A percentile compares a stretch with the other conserved stretches of the same genome.
Evolutionary conservation across 2,113 vertebrate genomes (phyloP).

Genomic region (Beaufortia kweichowensis): DNA sequence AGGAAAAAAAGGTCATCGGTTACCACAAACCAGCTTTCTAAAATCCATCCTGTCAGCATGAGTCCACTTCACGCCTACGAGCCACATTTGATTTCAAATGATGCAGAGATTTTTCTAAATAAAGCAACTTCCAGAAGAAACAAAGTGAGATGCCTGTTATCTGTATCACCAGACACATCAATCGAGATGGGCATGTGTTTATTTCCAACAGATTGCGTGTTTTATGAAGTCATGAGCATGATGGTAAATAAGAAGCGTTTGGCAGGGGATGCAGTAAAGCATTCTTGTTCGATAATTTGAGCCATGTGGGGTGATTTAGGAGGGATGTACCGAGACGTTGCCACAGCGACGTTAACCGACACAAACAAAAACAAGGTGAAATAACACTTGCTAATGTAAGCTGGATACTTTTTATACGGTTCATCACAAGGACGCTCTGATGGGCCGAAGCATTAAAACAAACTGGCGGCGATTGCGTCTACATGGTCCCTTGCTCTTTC

Average conservation of each 20-base stretch:
- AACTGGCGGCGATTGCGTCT: constrained; percentile 57
- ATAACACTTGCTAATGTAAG: constrained; percentile 64
- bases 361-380: constrained; percentile 69
- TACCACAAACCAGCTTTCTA: constrained; percentile 22
- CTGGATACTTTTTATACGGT: constrained; percentile 71
- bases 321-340: constrained; percentile 66
- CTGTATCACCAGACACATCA: constrained; percentile 1
- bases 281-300: constrained; percentile 68
- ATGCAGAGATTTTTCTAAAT: constrained; percentile 27
- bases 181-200: not conserved
- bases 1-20: constrained; percentile 56
- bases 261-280: constrained; percentile 57
- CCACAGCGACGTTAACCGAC: constrained; percentile 68
- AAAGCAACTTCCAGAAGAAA: constrained; percentile 32
- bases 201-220: constrained; percentile 33
- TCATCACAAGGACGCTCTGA: constrained; percentile 56
- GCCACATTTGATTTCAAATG: constrained; percentile 10
- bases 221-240: not conserved
- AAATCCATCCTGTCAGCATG: not conserved
- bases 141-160: constrained; percentile 7
- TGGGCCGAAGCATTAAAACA: constrained; percentile 57
- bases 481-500: not conserved
- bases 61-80: not conserved
- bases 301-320: constrained; percentile 75
- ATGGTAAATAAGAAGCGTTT: constrained; percentile 44